Percentiles rank a stretch among this genome's conserved stretches.
These are phyloP conservation scores for Lasioglossum morio DNA, from an alignment of 2,888 invertebrate species.

Conservation along the genomic window DNA sequence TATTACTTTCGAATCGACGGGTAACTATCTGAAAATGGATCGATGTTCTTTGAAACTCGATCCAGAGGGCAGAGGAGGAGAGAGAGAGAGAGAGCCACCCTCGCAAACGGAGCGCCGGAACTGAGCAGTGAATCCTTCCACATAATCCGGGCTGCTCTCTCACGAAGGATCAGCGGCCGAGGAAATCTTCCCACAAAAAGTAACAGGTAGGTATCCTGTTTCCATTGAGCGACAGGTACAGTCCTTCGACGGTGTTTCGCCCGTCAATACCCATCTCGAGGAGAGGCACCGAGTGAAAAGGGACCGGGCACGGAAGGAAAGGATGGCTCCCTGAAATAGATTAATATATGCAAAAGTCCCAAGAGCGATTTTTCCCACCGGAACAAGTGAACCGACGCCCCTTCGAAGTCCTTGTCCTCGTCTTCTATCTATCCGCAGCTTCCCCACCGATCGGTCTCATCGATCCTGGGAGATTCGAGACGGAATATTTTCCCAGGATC, in stretches of 20 bases:
- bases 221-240: constrained; percentile 83
- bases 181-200: constrained; percentile 81
- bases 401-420: constrained; percentile 75
- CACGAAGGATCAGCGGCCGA: constrained; percentile 61
- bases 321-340: constrained; percentile 75
- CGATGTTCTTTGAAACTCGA: constrained; percentile 67
- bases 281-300: constrained; percentile 43
- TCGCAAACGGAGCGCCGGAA: constrained; percentile 56
- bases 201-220: constrained; percentile 83
- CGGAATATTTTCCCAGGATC: constrained; percentile 59
- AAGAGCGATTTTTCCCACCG: constrained; percentile 80
- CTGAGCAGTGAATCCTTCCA: constrained; percentile 65
- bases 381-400: constrained; percentile 77
- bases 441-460: constrained; percentile 39
- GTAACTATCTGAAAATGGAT: constrained; percentile 56
- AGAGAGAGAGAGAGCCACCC: constrained; percentile 56
- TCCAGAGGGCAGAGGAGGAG: constrained; percentile 8
- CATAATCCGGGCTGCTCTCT: constrained; percentile 54
- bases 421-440: constrained; percentile 75
- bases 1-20: constrained; percentile 32
- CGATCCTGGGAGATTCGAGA: constrained; percentile 53
- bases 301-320: constrained; percentile 66
- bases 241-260: constrained; percentile 62
- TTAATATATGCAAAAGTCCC: constrained; percentile 84
- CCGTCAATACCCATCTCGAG: constrained; percentile 66